phyloP scores from a whole-genome alignment of 1,140 invertebrate species.

The Drosophila pruinosa region DNA sequence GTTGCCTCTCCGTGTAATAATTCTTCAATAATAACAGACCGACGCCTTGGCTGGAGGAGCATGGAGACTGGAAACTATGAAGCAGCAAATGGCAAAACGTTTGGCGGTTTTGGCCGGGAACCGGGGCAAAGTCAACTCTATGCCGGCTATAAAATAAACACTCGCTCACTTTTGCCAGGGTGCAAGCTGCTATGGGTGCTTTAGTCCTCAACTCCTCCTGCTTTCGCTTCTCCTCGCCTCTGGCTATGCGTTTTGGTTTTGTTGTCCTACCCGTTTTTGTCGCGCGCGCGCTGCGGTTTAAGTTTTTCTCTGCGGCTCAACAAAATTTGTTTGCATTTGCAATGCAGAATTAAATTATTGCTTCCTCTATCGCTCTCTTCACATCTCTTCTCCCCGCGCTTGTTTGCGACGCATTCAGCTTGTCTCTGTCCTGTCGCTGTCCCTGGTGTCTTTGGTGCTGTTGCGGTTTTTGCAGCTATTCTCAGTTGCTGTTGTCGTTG shows the following conservation, averaged over 20 bases:
- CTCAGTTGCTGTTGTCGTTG: constrained; percentile 16
- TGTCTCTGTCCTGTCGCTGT: constrained; percentile 25
- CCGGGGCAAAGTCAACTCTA: constrained; percentile 56
- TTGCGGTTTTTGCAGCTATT: constrained; percentile 23
- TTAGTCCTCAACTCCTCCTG: background rate
- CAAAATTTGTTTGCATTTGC: constrained; percentile 79
- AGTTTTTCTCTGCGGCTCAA: constrained; percentile 73
- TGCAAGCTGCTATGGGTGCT: constrained; percentile 49
- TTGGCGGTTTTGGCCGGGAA: constrained; percentile 56
- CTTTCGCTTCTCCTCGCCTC: background rate
- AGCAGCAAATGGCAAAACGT: constrained; percentile 50
- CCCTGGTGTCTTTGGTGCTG: constrained; percentile 36
- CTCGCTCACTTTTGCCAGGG: constrained; percentile 66
- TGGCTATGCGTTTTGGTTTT: constrained; percentile 33
- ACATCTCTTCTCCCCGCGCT: background rate
- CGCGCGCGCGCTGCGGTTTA: constrained; percentile 57
- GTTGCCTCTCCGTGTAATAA: constrained; percentile 63
- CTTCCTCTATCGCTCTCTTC: constrained; percentile 50
- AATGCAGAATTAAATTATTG: constrained; percentile 80
- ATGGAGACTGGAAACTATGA: background rate
- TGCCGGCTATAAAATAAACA: constrained; percentile 78
- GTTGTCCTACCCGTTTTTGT: constrained; percentile 50
- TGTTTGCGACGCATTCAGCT: constrained; percentile 39
- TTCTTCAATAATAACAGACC: constrained; percentile 73
- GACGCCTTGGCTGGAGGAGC: background rate